Evolutionary conservation across 2,797 vertebrate genomes (phyloP).

Genomic region (Clamator glandarius): DNA sequence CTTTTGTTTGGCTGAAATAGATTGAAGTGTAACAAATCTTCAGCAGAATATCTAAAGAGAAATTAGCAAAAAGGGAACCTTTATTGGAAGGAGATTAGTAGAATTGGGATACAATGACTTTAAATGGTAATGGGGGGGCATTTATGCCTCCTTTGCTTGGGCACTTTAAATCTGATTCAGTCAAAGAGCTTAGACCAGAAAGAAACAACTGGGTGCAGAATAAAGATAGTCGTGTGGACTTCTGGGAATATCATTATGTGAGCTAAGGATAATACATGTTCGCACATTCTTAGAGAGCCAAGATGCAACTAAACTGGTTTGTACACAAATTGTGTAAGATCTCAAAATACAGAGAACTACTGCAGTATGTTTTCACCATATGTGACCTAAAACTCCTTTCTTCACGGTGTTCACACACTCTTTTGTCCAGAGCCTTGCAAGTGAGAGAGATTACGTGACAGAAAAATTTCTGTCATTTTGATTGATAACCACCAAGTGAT

Average conservation of each 20-base stretch:
- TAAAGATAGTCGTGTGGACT: neutral
- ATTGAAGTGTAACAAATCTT: neutral
- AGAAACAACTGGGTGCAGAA: neutral
- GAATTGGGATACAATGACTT: neutral
- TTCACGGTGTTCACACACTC: neutral
- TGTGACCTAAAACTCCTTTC: neutral
- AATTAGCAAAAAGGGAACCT: neutral
- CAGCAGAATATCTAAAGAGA: neutral
- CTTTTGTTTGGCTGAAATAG: conserved; percentile 1
- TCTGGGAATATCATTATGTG: too few relatives aligned
- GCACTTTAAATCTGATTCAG: neutral
- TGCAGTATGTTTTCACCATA: neutral
- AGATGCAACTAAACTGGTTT: neutral
- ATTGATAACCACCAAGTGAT: neutral
- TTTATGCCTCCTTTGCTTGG: neutral
- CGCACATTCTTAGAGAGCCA: neutral
- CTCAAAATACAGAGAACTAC: neutral
- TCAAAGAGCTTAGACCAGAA: neutral
- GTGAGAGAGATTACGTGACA: neutral
- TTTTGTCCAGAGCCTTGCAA: neutral
- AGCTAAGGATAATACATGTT: neutral
- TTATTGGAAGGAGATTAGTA: neutral
- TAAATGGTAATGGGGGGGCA: neutral
- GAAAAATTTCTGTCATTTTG: conserved; percentile 31
- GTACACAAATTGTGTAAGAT: neutral